Evolutionary conservation across 2,888 invertebrate species (phyloP), one percentile per base, ranked within the genome.

Genomic region (Drosophila suboccidentalis): DNA sequence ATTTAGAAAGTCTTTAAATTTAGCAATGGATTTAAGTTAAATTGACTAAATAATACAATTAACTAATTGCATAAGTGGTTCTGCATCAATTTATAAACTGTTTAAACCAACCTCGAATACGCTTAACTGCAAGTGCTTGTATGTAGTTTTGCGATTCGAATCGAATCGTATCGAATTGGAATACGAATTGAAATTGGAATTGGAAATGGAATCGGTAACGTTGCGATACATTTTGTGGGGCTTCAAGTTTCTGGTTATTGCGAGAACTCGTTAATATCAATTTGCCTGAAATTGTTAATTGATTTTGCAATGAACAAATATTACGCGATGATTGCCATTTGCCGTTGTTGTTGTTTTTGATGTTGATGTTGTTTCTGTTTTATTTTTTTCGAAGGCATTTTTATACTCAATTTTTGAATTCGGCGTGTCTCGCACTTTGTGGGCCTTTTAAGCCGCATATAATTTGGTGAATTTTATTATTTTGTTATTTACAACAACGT

Each of bases 271-370:
- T 90, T 89, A 87, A 90, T 89, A 85, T 90, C 87, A 89, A 90
- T 89, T 89, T 90, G 87, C 89, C 79, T 73, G 76, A 87, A 90
- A 90, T 87, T 77, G 90, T 83, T 90, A 89, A 89, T 89, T 89
- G 89, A 89, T 89, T 90, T 89, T 87, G 90, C 90, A 89, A 90
- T 90, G 87, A 90, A 77, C 77, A 87, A 80, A 89, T 87, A 89
- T 86, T 89, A 78, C 86, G 83, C 86, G 88, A 87, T 85, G 72
- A 76, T 76, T 76, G 75, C 74, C 74, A 57, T 50, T 67, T 44
- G 53, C 17, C 22, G 36, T 43, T 59, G 44, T 50, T 76, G 51
- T 64, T 68, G 55, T 41, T 64, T 43, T 46, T 74, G 39, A 1
- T 41, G 17, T 22, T 51, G 26, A 36, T 71, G 44, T 34, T 54